Conservation (phyloP, 2,888 invertebrate species). For the Ophion obscuratus region DNA sequence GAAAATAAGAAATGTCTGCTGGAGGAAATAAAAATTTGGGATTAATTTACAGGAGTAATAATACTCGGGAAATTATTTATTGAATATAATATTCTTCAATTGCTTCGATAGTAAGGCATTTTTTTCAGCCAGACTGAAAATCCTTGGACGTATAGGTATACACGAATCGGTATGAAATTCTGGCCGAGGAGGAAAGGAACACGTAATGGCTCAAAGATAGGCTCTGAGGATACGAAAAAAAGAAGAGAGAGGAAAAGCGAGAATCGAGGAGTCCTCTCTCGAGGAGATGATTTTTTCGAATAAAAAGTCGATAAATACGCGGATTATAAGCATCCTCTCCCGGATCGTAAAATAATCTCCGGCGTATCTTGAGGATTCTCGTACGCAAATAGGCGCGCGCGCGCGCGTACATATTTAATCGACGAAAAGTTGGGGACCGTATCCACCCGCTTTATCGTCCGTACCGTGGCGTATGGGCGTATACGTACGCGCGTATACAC, state of each 20-base stretch:
- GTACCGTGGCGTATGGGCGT: not conserved
- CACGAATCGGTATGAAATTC: not conserved
- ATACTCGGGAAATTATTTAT: not conserved
- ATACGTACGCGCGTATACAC: not conserved
- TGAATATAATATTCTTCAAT: not conserved
- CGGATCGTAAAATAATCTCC: constrained; percentile 71
- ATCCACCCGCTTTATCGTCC: constrained; percentile 39
- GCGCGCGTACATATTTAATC: constrained; percentile 13
- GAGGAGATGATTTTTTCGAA: constrained; percentile 71
- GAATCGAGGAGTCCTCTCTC: constrained; percentile 55
- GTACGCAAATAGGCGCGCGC: constrained; percentile 27
- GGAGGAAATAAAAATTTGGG: no score
- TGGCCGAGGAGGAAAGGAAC: constrained; percentile 1
- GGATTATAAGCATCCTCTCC: constrained; percentile 74
- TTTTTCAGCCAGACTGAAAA: not conserved
- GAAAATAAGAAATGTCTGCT: no score
- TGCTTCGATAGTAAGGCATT: not conserved
- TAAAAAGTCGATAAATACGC: constrained; percentile 78
- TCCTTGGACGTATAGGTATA: not conserved
- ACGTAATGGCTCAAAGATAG: constrained; percentile 57
- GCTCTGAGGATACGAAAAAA: constrained; percentile 20
- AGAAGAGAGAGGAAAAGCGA: constrained; percentile 29
- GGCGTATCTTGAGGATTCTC: constrained; percentile 49
- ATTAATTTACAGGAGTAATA: no score
- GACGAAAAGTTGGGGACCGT: constrained; percentile 42